phyloP scores from a whole-genome alignment of 1,140 invertebrate genomes.

The Helicoverpa armigera region DNA sequence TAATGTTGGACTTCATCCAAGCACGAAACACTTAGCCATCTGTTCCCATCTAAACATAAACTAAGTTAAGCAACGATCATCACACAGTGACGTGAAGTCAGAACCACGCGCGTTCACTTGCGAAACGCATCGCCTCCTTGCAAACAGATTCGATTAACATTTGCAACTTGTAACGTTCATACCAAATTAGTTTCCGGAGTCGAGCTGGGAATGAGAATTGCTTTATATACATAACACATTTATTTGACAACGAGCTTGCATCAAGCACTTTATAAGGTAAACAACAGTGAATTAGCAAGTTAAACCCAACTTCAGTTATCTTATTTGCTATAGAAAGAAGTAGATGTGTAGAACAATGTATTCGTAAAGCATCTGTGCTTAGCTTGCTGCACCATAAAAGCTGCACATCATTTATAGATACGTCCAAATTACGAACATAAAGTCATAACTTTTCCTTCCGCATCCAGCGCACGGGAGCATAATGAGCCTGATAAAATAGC shows the following conservation, averaged over 20 bases:
- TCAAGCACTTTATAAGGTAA: background rate
- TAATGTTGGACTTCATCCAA: conserved; percentile 15
- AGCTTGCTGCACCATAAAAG: background rate
- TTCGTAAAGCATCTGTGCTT: background rate
- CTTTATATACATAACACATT: conserved; percentile 37
- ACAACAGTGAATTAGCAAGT: background rate
- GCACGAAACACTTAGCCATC: conserved; percentile 1
- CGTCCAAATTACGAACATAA: conserved; percentile 23
- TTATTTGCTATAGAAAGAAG: no score
- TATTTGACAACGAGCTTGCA: background rate
- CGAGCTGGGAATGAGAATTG: conserved; percentile 37
- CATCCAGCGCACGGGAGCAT: conserved; percentile 23
- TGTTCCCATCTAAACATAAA: conserved; percentile 9
- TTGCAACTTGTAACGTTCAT: conserved; percentile 47
- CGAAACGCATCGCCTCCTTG: conserved; percentile 43
- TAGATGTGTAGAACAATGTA: background rate
- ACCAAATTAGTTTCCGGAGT: conserved; percentile 39
- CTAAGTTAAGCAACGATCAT: conserved; percentile 25
- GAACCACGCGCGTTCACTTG: conserved; percentile 12
- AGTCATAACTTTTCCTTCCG: conserved; percentile 39
- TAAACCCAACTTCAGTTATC: no score
- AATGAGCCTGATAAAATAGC: conserved; percentile 42
- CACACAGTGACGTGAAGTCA: conserved; percentile 16
- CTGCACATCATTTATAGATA: background rate
- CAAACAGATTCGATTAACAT: conserved; percentile 49